Evolutionary conservation across 2,888 invertebrate species (phyloP).

Genomic region (Sesia apiformis): DNA sequence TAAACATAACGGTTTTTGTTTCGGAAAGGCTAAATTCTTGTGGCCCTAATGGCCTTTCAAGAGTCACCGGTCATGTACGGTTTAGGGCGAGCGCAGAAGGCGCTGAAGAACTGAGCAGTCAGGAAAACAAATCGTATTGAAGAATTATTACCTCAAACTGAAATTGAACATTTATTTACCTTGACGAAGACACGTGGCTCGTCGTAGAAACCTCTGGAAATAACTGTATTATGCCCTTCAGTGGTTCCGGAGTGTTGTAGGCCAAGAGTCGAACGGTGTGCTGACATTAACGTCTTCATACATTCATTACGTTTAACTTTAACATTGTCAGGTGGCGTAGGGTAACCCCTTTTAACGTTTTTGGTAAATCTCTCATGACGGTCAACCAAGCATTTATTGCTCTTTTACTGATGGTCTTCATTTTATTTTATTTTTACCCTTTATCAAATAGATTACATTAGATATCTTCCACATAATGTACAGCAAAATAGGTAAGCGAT

Average conservation of each 20-base stretch:
- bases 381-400: slow-evolving; percentile 68
- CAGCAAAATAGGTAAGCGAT: no score
- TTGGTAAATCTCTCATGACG: slow-evolving; percentile 69
- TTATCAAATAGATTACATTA: not conserved
- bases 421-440: not conserved
- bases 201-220: slow-evolving; percentile 48
- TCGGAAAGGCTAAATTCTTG: no score
- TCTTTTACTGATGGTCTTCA: slow-evolving; percentile 16
- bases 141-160: not conserved
- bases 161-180: slow-evolving; percentile 42
- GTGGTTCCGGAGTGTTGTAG: slow-evolving; percentile 68
- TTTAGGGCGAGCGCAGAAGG: no score
- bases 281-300: slow-evolving; percentile 41
- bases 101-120: no score
- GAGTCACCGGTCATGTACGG: no score
- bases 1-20: no score
- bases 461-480: no score
- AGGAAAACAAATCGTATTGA: not conserved
- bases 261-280: slow-evolving; percentile 64
- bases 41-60: no score
- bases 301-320: slow-evolving; percentile 5
- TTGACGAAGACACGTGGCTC: slow-evolving; percentile 20
- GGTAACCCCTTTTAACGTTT: slow-evolving; percentile 49
- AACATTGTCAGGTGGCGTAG: slow-evolving; percentile 68
- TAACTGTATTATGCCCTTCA: slow-evolving; percentile 72